Base-by-base conservation (phyloP, 53 echinoderm and acorn worm species). In the Hippasteria phrygiana region DNA sequence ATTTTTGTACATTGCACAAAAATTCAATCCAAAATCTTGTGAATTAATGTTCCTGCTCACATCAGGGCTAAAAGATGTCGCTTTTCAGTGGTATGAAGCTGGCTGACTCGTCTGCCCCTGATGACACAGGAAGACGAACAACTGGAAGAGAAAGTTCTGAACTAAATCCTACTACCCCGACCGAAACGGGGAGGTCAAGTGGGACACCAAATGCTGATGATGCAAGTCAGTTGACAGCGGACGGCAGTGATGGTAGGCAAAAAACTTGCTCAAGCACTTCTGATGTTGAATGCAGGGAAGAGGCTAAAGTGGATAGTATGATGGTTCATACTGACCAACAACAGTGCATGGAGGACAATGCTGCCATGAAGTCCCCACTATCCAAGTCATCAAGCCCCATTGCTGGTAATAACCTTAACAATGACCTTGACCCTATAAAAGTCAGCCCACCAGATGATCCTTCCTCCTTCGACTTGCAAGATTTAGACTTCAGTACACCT, bases 71-170 rank as follows among this genome's bases (percentile, higher is more conserved):
- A 1, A 77, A n/a, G 17, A 81, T 81, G 81, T 81, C 81, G 11
- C 43, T 81, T 41, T 81, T 81, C 81, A 81, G 81, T 64, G 81
- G 81, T 2, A 81, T 81, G 81, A 81, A 64, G 43, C 36, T 81
- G 43, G 81, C 43, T n/a, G 24, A 24, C 72, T 72, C 59, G 14
- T 4, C 69, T 36, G 34, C 14, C 69, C 34, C 34, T 37, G 35
- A 37, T 16, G 27, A 67, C 0, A 2, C 0, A 33, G 3, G 69
- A 14, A 1, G 34, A 11, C 4, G 11, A 33, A 33, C 34, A 4
- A 34, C 32, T 11, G 69, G 40, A 14, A 40, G 41, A 39, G 41
- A 18, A 8, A 41, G 41, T 41, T 3, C 6, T 35, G 1, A 3
- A 39, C 37, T 5, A 72, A 43, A 22, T 1, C 40, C n/a, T 11